Base-by-base conservation (phyloP, 2,888 invertebrate species). In the Lithophane socia region DNA sequence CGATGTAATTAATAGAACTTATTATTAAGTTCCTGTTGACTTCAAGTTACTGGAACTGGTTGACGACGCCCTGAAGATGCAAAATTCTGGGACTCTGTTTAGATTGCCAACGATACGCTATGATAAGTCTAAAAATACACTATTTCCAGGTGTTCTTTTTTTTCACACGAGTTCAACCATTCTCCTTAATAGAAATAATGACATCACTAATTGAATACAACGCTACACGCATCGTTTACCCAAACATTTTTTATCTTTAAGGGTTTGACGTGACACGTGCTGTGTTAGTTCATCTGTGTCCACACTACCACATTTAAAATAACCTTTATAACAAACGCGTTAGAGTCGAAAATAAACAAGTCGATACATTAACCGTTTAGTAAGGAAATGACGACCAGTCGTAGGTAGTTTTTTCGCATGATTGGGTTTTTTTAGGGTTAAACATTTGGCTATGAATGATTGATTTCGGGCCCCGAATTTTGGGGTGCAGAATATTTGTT, bases 341-440 rank as follows among this genome's bases (percentile, higher is more conserved):
- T 89, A 87, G 72, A 73, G 86, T 82, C 79, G 47, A 82, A 84
- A 86, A 86, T 83, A 68, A 87, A 72, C 75, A 68, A 10, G 66
- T 87, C 91, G 91, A 90, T 91, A 70, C 60, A 92, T 91, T 91
- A 93, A 92, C 93, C 94, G 94, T 92, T 94, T 94, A 94, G 91
- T 90, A 90, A 90, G 89, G 91, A 91, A 93, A 93, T 93, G 93
- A 93, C 94, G 95, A 91, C 90, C 93, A 92, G 89, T 90, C 92
- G 91, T 89, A 88, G 91, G 91, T 93, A 92, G 94, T 93, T 95
- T 95, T 96, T 94, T 93, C 94, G 95, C 94, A 92, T 94, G 94
- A 94, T 92, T 91, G 94, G 93, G 90, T 94, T 92, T 93, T 92
- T 93, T 94, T 93, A 92, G 92, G 91, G 92, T 89, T 90, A 91